A percentile compares a stretch with the other conserved stretches of the same genome.
These are phyloP conservation scores for Drosophila bocqueti DNA, from an alignment of 1,140 invertebrate species.

Conservation along the genomic window DNA sequence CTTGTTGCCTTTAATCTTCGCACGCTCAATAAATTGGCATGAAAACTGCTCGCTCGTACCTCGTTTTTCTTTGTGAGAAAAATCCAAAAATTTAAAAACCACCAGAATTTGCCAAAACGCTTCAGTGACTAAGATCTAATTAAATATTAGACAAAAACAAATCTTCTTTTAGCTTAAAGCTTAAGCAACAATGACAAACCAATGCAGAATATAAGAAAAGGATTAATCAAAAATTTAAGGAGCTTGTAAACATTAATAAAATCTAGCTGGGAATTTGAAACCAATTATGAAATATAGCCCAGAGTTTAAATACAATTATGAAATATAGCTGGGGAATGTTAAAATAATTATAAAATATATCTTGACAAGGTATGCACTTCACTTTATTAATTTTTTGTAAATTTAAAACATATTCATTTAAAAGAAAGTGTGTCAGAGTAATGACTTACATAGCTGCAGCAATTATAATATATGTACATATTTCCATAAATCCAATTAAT, in stretches of 20 bases:
- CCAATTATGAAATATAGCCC: no score
- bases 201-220: not conserved
- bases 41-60: constrained; percentile 8
- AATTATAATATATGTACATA: not conserved
- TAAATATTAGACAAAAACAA: constrained; percentile 11
- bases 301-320: not conserved
- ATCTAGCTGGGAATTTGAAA: no score
- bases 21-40: constrained; percentile 47
- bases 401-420: no score
- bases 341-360: not conserved
- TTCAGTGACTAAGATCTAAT: constrained; percentile 55
- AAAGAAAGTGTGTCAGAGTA: not conserved
- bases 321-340: not conserved
- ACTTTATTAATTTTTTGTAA: not conserved
- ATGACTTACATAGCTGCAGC: not conserved
- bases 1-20: constrained; percentile 50
- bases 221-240: no score
- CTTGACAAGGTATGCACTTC: not conserved
- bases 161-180: not conserved
- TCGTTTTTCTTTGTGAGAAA: not conserved
- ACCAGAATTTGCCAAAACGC: constrained; percentile 1
- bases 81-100: not conserved
- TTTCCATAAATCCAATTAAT: constrained; percentile 15
- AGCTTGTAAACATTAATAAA: no score
- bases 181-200: not conserved